Conservation (phyloP, 2,888 invertebrate genomes). For the Altica lythri region DNA sequence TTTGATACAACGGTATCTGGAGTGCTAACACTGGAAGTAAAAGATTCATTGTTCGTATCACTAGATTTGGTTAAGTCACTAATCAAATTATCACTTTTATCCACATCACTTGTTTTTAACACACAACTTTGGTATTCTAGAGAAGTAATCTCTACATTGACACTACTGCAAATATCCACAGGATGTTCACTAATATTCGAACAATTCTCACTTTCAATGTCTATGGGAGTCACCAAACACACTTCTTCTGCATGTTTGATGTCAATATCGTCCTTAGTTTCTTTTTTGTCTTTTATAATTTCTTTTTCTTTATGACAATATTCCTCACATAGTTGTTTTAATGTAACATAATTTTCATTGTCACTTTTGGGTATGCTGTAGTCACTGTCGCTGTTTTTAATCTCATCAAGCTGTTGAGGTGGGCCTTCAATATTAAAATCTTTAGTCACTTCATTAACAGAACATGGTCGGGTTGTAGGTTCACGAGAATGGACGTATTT, state of each 20-base stretch:
- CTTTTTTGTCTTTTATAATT: constrained; percentile 21
- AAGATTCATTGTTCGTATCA: constrained; percentile 62
- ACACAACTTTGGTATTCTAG: constrained; percentile 46
- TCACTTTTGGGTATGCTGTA: constrained; percentile 41
- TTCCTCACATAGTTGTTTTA: constrained; percentile 54
- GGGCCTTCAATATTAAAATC: constrained; percentile 63
- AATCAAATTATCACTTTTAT: constrained; percentile 41
- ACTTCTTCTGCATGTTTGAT: constrained; percentile 57
- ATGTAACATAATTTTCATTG: constrained; percentile 56
- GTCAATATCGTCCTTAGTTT: constrained; percentile 48
- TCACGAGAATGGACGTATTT: constrained; percentile 69
- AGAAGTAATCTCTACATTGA: constrained; percentile 50
- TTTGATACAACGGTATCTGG: constrained; percentile 72
- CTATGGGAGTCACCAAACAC: constrained; percentile 55
- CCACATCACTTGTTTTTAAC: constrained; percentile 30
- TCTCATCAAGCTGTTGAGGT: constrained; percentile 53
- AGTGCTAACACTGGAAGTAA: constrained; percentile 70
- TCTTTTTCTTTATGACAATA: constrained; percentile 49
- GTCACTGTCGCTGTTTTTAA: constrained; percentile 46
- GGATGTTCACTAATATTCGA: constrained; percentile 53
- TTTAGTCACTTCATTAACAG: constrained; percentile 54
- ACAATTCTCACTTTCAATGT: constrained; percentile 55
- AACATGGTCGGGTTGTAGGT: constrained; percentile 61
- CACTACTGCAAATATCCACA: constrained; percentile 55
- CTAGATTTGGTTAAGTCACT: constrained; percentile 49